Evolutionary conservation across 2,888 invertebrate species (phyloP), one percentile per base, ranked within the genome.

Genomic region (Drosophila nr. medialis): DNA sequence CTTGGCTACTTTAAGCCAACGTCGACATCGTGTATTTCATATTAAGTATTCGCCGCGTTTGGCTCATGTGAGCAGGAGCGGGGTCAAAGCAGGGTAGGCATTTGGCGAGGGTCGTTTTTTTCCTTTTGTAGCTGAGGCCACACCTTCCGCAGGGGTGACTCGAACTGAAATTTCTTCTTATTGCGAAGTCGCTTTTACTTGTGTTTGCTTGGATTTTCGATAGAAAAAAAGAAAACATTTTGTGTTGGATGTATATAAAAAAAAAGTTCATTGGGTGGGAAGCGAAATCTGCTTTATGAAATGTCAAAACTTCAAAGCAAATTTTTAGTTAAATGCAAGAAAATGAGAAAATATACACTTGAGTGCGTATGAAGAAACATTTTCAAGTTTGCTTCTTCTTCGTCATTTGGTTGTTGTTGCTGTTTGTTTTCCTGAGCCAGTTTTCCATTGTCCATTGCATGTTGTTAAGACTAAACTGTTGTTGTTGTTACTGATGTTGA

Each of bases 111-210:
- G 90, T 85, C 85, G 85, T 86, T 85, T 83, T 83, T 80, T 76
- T 64, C 59, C 29, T 59, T 65, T 53, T 58, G 66, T 58, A 67
- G 75, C 70, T 68, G 73, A 89, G 81, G 92, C 91, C 91, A 91
- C 91, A 92, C 91, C 91, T 92, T 91, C 90, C 74, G 56, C 90
- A 83, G 88, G 92, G 92, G 92, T 90, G 91, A 89, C 81, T 89
- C 82, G 75, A 83, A 83, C 77, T 73, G 74, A 73, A 75, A 73
- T 80, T 72, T 78, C 64, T 61, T 75, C 29, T 56, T 29, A 15
- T 42, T 56, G 42, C 42, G 50, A 69, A 78, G 74, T 80, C 66
- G 82, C 83, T 90, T 91, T 90, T 85, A 82, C 83, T 88, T 90
- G 90, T 88, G 87, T 91, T 90, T 90, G 86, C 83, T 75, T 70